phyloP scores from a whole-genome alignment of 2,797 vertebrate genomes.

The Coracias cyanogaster region DNA sequence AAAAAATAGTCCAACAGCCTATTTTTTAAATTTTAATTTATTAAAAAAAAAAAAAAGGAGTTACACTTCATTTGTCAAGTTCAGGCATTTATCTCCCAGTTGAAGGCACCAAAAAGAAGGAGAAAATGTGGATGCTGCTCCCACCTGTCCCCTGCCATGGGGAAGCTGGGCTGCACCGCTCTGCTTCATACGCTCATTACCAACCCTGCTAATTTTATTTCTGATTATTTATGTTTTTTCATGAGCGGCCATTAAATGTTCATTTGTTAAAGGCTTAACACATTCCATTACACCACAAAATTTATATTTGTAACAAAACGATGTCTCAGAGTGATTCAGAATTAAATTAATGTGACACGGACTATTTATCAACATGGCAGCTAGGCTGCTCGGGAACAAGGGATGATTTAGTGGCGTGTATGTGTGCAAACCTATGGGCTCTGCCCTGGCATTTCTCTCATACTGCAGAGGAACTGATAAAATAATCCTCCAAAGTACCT shows the following conservation, averaged over 20 bases:
- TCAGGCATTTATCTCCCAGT: neutral
- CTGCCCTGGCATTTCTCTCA: slow-evolving; percentile 71
- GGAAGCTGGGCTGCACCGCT: neutral
- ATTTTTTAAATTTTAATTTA: neutral
- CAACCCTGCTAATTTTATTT: slow-evolving; percentile 58
- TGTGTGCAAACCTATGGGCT: slow-evolving; percentile 65
- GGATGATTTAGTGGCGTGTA: slow-evolving; percentile 70
- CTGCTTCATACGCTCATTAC: slow-evolving; percentile 10
- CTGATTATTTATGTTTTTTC: slow-evolving; percentile 72
- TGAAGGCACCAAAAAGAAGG: neutral
- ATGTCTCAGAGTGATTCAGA: slow-evolving; percentile 75
- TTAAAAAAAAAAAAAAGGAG: neutral
- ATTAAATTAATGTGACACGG: slow-evolving; percentile 74
- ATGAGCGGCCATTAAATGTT: slow-evolving; percentile 72
- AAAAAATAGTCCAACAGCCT: neutral
- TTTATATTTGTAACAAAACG: slow-evolving; percentile 73
- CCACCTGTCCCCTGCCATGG: neutral
- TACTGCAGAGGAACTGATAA: slow-evolving; percentile 76
- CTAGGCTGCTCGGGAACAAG: slow-evolving; percentile 44
- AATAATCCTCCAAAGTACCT: slow-evolving; percentile 77
- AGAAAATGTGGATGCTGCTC: neutral
- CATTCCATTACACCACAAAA: slow-evolving; percentile 77
- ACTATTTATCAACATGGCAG: slow-evolving; percentile 75
- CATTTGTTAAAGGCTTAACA: slow-evolving; percentile 78
- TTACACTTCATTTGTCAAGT: neutral